These are phyloP conservation scores for Papilio elwesi DNA, from an alignment of 2,888 invertebrate genomes.

Conservation along the genomic window DNA sequence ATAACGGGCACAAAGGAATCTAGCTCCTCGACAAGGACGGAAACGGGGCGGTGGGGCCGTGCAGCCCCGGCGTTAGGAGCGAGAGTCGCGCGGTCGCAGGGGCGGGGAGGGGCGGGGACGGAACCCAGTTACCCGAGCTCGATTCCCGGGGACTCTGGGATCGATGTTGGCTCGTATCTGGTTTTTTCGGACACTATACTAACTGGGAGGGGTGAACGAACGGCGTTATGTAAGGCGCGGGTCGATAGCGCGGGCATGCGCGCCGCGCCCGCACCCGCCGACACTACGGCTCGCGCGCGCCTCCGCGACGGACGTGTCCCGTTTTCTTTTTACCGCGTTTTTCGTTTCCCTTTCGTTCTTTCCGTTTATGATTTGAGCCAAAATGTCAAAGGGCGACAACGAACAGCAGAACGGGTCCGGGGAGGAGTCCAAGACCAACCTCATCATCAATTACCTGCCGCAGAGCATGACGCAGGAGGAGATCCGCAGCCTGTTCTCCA, in stretches of 20 bases:
- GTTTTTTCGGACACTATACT: conserved; percentile 84
- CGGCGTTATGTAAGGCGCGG: conserved; percentile 78
- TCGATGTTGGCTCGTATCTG: conserved; percentile 78
- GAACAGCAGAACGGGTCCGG: conserved; percentile 94
- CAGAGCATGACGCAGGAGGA: conserved; percentile 99
- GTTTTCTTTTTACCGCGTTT: conserved; percentile 83
- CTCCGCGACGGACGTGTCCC: conserved; percentile 77
- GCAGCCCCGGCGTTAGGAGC: not conserved
- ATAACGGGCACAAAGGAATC: conserved; percentile 37
- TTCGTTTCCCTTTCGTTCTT: conserved; percentile 85
- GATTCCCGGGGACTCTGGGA: conserved; percentile 61
- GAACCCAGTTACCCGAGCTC: conserved; percentile 50
- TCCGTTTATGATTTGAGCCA: conserved; percentile 85
- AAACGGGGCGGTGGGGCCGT: conserved; percentile 33
- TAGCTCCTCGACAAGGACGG: conserved; percentile 22
- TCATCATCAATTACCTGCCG: conserved; percentile 99
- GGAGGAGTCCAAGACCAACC: conserved; percentile 98
- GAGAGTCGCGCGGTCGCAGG: not conserved
- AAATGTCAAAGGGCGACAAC: conserved; percentile 94
- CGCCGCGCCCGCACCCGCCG: conserved; percentile 55
- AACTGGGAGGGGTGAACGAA: conserved; percentile 80
- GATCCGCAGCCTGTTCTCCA: conserved; percentile 98
- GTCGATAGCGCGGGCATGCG: conserved; percentile 74
- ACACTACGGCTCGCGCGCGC: conserved; percentile 80
- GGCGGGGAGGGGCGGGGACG: conserved; percentile 38